Base-by-base conservation (phyloP, 2,113 vertebrate genomes). In the Clinocottus analis region DNA sequence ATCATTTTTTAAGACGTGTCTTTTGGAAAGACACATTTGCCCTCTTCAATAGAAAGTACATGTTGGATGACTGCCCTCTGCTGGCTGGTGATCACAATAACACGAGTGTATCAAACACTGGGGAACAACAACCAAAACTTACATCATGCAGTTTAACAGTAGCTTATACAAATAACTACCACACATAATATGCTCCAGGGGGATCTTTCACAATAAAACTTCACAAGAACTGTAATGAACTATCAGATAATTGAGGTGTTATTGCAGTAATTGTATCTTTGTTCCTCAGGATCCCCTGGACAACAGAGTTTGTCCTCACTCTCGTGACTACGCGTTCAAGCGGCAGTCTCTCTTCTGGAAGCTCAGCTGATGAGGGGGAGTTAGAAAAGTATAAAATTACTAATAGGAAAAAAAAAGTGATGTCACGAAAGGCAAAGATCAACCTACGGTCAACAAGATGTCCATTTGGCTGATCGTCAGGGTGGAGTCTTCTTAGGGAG, bases 401-500 rank as follows among this genome's bases (percentile, higher is more conserved):
- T 63, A 45, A 58, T 17, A 7, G 6, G 39, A 41, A 13, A 41
- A 62, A 10, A 47, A 61, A 62, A 55, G 73, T 31, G 0, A 76
- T 6, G 31, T 2, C 16, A 65, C 61, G n/a, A 75, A 76, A 43
- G 8, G 8, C 21, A 72, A 59, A 72, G 37, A 19, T 68, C 29
- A 41, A n/a, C 96, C 96, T 92, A 96, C 96, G 90, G 88, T 96
- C 95, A 81, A 95, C 94, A 84, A 94, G 93, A 90, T 93, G 82
- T 49, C 76, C 82, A 72, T 93, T 93, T 79, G 94, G 92, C 43
- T 95, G 93, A 74, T 96, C 93, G 60, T 95, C 89, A 0, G 93
- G 94, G 43, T 96, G 93, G 70, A 96, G 93, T 75, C 95, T 93
- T 63, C 93, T 94, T 51, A 90, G 88, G 17, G 94, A 92, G 69